Evolutionary conservation across 1,140 invertebrate species (phyloP), one percentile per base, ranked within the genome.

Genomic region (Drosophila seguyi): DNA sequence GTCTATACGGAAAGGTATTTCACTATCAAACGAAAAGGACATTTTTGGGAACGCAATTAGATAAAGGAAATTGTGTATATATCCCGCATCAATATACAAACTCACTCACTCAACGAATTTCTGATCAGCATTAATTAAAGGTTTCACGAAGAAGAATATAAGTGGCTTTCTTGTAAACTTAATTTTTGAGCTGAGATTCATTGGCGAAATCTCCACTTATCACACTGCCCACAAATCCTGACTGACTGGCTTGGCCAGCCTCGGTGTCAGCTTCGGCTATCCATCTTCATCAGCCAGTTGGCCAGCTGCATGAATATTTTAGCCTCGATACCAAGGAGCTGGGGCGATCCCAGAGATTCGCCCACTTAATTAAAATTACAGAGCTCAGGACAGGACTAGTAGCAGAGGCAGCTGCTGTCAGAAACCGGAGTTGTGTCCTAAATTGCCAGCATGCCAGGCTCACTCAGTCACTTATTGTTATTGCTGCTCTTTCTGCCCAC

Each of bases 311-410:
- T 77, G 74, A 67, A 77, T 77, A 77, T 77, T 77, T 77, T 42
- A 66, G 74, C 42, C 74, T 36, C 47, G 59, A 25, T 41, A 29
- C 47, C 48, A 67, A 57, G 52, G 38, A 55, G 47, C 29, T 42
- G 47, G 44, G 61, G 38, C 25, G 13, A 34, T 44, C 25, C 62
- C 36, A 38, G 52, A 53, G 39, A 50, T 18, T 67, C 53, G 38
- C 74, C 73, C 74, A 77, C 74, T 77, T 77, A 77, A 77, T 77
- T 77, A 77, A 77, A 77, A 68, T 77, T 77, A 77, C 74, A 77
- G 52, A 39, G 62, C 72, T 47, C 50, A 13, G 42, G 18, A 56
- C 20, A 41, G 62, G 42, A 45, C 27, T 25, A 66, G 14, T 4
- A 22, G 14, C 25, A 36, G 20, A 47, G 57, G 47, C 57, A 74